Evolutionary conservation across 2,888 invertebrate genomes (phyloP), one percentile per base, ranked within the genome.

Genomic region (Limulus polyphemus): DNA sequence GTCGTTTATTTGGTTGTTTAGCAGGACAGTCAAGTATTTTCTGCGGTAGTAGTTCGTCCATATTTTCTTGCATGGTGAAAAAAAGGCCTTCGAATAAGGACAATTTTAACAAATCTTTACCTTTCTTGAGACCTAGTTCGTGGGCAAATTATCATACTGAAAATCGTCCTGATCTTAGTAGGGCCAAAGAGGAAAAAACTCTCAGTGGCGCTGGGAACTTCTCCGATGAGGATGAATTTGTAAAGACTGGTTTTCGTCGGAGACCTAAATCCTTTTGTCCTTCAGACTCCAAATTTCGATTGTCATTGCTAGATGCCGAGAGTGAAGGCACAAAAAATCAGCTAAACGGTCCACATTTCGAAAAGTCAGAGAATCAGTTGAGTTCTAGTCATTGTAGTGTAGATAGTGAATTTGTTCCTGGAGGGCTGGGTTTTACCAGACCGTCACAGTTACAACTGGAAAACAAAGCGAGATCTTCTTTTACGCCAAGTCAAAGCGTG

Each of bases 211-310:
- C 16, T n/a, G 49, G 58, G 13, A 48, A 51, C 11, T 48, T 49
- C 17, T 54, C 54, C 11, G 55, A 32, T 54, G 55, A 54, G 13
- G 64, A 67, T 11, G 65, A 65, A 10, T 63, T 61, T 51, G 60
- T 56, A 14, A 57, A 61, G n/a, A 86, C 87, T 72, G 88, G 89
- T 80, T 88, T 88, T 78, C 82, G 88, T 62, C 81, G 88, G 68
- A 82, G 88, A 74, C 87, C 86, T 65, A 85, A 84, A 70, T 84
- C 86, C 64, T 84, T 86, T 73, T 83, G 85, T 77, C 83, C 83
- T 10, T 60, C 65, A 10, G 62, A 64, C 16, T 55, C 67, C 10
- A 59, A 9, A 32, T 47, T 60, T 60, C 48, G 60, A 57, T 12
- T 51, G 58, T 17, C 57, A 56, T n/a, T 47, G 62, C 49, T 55